These are phyloP conservation scores for Probaryconus sp. DNA, from an alignment of 1,140 invertebrate genomes.

Conservation along the genomic window DNA sequence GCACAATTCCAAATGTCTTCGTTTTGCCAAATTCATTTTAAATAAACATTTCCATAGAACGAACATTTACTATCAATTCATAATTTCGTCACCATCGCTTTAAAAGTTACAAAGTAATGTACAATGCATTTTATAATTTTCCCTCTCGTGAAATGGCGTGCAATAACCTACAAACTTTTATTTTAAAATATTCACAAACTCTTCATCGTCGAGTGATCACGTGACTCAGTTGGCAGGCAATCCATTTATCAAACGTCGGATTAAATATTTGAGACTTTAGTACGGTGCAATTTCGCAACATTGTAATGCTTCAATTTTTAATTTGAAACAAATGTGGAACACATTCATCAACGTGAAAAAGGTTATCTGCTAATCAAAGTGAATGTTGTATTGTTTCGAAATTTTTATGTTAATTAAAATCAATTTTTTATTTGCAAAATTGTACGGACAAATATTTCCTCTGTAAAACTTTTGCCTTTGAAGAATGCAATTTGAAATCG, in stretches of 20 bases:
- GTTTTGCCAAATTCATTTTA: constrained; percentile 22
- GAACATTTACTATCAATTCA: constrained; percentile 11
- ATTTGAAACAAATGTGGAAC: not conserved
- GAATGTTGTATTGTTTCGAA: too few relatives aligned
- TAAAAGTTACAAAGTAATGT: constrained; percentile 3
- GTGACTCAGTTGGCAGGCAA: not conserved
- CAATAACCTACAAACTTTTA: too few relatives aligned
- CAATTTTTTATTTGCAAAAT: too few relatives aligned
- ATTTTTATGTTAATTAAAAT: too few relatives aligned
- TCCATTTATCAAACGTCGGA: constrained; percentile 32
- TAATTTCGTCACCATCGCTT: constrained; percentile 25
- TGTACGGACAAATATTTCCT: too few relatives aligned
- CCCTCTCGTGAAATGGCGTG: too few relatives aligned
- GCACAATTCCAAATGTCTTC: constrained; percentile 18
- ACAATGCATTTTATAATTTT: too few relatives aligned
- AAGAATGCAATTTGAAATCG: too few relatives aligned
- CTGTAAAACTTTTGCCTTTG: too few relatives aligned
- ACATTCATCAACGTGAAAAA: not conserved
- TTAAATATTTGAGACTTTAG: constrained; percentile 12
- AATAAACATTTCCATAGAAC: constrained; percentile 21
- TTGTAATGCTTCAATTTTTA: constrained; percentile 5
- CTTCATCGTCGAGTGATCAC: constrained; percentile 23
- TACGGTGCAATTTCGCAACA: constrained; percentile 2
- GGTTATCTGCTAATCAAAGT: not conserved
- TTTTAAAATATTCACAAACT: constrained; percentile 27